Evolutionary conservation across 2,113 vertebrate species (phyloP).

Genomic region (Thymallus thymallus): DNA sequence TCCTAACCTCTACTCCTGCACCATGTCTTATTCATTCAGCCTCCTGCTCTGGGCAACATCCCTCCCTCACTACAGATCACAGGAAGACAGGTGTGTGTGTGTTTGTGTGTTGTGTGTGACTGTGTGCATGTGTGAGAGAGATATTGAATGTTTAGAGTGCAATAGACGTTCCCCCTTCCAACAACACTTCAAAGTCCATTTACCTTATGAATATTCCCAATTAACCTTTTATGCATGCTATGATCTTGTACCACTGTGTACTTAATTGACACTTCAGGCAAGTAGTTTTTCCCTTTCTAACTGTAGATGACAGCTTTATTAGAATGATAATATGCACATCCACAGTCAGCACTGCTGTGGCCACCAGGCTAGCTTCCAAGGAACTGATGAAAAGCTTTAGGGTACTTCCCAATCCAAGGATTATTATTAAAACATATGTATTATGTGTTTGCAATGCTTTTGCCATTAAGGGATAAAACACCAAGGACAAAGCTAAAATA

Average conservation of each 20-base stretch:
- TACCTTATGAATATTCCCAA: background rate
- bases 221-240: background rate
- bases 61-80: constrained; percentile 23
- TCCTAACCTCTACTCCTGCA: constrained; percentile 47
- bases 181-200: background rate
- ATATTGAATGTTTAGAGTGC: background rate
- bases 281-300: background rate
- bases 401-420: too few relatives aligned
- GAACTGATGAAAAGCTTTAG: too few relatives aligned
- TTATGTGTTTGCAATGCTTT: too few relatives aligned
- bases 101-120: background rate
- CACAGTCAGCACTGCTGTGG: too few relatives aligned
- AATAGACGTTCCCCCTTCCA: background rate
- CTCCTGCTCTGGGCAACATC: constrained; percentile 46
- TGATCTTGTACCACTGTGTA: background rate
- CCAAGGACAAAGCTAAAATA: too few relatives aligned
- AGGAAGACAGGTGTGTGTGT: constrained; percentile 17
- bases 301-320: constrained; percentile 28
- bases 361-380: too few relatives aligned
- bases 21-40: constrained; percentile 63
- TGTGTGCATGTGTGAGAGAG: background rate
- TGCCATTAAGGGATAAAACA: too few relatives aligned
- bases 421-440: too few relatives aligned
- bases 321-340: background rate
- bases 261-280: constrained; percentile 11